Conservation (phyloP, 2,888 invertebrate genomes). For the Anodontia alba region DNA sequence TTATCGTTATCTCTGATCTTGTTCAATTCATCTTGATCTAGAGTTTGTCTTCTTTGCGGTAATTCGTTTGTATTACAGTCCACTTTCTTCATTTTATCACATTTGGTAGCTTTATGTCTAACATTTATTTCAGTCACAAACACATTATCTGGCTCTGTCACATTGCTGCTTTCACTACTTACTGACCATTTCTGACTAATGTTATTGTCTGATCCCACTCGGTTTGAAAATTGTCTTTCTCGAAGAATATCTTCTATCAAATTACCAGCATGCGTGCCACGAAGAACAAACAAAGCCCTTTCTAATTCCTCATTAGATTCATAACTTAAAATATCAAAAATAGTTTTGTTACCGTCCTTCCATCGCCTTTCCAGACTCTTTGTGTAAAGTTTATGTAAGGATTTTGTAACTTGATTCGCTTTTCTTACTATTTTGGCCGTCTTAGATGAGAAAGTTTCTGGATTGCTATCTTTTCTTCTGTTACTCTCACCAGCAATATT, state of each 20-base stretch:
- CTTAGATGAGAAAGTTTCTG: background rate
- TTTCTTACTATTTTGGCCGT: constrained; percentile 28
- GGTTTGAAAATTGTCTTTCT: constrained; percentile 22
- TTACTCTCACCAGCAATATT: no score
- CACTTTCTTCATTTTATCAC: background rate
- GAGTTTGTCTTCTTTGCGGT: background rate
- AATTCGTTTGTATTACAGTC: background rate
- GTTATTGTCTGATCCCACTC: background rate
- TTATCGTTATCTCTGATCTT: background rate
- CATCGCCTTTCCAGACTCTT: constrained; percentile 48
- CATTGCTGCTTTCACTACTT: constrained; percentile 1
- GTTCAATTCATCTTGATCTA: background rate
- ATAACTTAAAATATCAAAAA: constrained; percentile 52
- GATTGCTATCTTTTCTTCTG: background rate
- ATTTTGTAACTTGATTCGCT: constrained; percentile 54
- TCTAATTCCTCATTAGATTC: constrained; percentile 61
- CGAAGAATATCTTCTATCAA: constrained; percentile 50
- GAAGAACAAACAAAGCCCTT: constrained; percentile 60
- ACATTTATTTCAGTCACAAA: background rate
- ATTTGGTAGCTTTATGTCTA: background rate
- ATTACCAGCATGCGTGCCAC: constrained; percentile 58
- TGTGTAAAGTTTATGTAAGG: constrained; percentile 62
- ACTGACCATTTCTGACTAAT: background rate
- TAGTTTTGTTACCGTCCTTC: constrained; percentile 47
- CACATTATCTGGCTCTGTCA: background rate